A percentile compares a stretch with the other conserved stretches of the same genome.
phyloP scores from a whole-genome alignment of 2,113 vertebrate genomes.

The Merops nubicus region DNA sequence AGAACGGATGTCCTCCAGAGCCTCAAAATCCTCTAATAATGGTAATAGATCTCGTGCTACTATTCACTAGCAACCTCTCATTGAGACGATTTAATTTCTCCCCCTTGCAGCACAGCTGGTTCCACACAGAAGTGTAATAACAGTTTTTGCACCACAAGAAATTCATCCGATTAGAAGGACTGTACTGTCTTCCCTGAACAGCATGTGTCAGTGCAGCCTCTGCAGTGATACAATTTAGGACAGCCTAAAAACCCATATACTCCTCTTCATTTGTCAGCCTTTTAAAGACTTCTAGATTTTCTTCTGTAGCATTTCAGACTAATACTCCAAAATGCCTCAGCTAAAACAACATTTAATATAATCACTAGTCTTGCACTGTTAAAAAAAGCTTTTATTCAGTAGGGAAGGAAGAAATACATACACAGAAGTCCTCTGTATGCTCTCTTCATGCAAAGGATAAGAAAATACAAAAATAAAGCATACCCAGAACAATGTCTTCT shows the following conservation, averaged over 20 bases:
- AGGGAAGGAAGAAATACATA: neutral
- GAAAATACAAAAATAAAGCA: neutral
- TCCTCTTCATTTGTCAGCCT: neutral
- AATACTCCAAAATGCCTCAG: neutral
- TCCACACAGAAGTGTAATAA: constrained; percentile 65
- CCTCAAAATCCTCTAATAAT: constrained; percentile 63
- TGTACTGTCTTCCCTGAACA: constrained; percentile 41
- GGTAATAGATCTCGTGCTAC: constrained; percentile 68
- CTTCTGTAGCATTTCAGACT: neutral
- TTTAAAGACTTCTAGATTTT: constrained; percentile 12
- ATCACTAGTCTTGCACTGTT: neutral
- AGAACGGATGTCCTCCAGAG: constrained; percentile 60
- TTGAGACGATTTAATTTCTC: constrained; percentile 70
- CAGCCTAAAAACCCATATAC: neutral
- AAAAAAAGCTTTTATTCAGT: neutral
- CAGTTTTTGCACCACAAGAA: constrained; percentile 70
- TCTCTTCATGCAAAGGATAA: neutral
- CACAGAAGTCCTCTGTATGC: neutral
- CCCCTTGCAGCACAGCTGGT: constrained; percentile 38
- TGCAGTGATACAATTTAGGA: constrained; percentile 28
- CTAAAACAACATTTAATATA: neutral
- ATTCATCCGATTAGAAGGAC: constrained; percentile 61
- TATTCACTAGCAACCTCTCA: constrained; percentile 72
- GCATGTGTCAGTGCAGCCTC: constrained; percentile 11
- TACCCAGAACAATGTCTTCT: neutral